Base-by-base conservation (phyloP, 2,888 invertebrate species). In the Cryptocephalus moraei region DNA sequence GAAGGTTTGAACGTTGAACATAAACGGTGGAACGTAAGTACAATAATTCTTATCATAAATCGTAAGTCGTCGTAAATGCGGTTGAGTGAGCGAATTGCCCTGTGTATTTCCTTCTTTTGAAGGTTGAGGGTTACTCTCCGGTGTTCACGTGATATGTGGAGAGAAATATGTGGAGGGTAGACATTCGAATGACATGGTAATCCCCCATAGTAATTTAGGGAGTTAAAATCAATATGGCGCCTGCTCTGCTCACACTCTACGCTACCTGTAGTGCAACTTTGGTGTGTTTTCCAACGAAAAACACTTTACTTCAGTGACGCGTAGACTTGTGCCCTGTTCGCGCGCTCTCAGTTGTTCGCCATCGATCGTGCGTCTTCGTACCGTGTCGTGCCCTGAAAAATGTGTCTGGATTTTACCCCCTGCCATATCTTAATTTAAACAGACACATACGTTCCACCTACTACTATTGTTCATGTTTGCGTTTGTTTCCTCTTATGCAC, bases 221-320 rank as follows among this genome's bases (percentile, higher is more conserved):
- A 62, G 58, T 68, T 68, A 70, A 70, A 70, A 70, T 70, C 70
- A 70, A 70, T 70, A 70, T 68, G 68, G 68, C 69, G 69, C 69
- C 60, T 69, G 69, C 69, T 67, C 68, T 61, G 62, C 65, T 63
- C 55, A 53, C 56, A 56, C 54, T 50, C 56, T 53, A 63, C 58
- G 63, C 63, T 66, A 66, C 64, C 64, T 65, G 65, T 57, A 64
- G 57, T 62, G 61, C 57, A 62, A 60, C 22, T 22, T 22, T 22
- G 22, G 22, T 22, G 36, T 36, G 12, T n/a, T 58, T 60, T 61
- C 50, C 54, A 56, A 56, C 57, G 53, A 56, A 57, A 58, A 57
- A 55, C 57, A 56, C 59, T 60, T 63, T 59, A 62, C 61, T 62
- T 67, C 67, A 67, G 69, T 69, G 64, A 64, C 62, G 62, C 62